phyloP scores from a whole-genome alignment of 2,113 vertebrate species.

The rat (Rattus norvegicus) region DNA sequence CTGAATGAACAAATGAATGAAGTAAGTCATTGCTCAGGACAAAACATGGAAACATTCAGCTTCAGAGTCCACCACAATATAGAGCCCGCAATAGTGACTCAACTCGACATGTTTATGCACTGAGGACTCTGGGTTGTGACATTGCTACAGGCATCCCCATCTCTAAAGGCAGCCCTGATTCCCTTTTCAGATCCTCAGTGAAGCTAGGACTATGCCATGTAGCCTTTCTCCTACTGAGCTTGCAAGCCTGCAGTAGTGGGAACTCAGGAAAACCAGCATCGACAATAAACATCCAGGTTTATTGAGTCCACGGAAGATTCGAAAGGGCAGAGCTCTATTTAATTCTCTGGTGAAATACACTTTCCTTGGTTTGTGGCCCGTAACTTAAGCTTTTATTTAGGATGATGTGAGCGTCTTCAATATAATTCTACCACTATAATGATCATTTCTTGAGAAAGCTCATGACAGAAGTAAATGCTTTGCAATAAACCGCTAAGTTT shows the following conservation, averaged over 20 bases:
- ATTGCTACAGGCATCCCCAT: not conserved
- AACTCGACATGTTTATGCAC: not conserved
- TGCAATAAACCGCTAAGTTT: not conserved
- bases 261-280: not conserved
- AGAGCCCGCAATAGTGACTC: not conserved
- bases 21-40: not conserved
- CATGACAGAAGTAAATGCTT: not conserved
- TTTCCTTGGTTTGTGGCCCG: not conserved
- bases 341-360: not conserved
- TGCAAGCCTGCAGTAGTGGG: not conserved
- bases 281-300: not conserved
- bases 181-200: not conserved
- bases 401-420: not conserved
- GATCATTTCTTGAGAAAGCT: constrained; percentile 3
- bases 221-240: not conserved
- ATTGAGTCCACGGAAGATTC: not conserved
- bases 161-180: not conserved
- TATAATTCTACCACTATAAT: constrained; percentile 13
- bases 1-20: not conserved
- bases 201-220: not conserved
- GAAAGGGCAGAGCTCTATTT: not conserved
- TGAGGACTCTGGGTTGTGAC: not conserved
- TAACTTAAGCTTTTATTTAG: constrained; percentile 37
- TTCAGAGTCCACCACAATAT: not conserved
- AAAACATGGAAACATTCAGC: not conserved